Conservation (phyloP, 2,888 invertebrate species). For the Cephus sareptanus region DNA sequence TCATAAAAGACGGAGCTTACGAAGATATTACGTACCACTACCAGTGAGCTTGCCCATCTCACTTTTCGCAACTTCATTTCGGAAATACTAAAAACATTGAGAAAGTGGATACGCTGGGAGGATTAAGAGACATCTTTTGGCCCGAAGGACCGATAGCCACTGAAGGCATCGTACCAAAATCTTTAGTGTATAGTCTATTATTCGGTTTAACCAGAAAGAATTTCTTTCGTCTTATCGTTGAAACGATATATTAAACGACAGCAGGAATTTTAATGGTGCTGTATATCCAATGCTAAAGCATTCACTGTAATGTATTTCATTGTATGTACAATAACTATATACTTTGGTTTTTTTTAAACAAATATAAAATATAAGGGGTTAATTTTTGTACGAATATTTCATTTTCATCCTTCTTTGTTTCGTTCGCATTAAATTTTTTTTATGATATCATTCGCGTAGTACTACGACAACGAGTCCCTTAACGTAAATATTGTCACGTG, state of each 20-base stretch:
- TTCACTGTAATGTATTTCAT: too few relatives aligned
- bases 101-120: not conserved
- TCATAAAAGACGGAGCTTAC: slow-evolving; percentile 66
- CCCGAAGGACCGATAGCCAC: not conserved
- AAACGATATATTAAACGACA: not conserved
- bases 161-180: not conserved
- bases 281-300: not conserved
- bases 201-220: not conserved
- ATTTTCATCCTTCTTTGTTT: not conserved
- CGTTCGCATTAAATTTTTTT: not conserved
- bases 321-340: too few relatives aligned
- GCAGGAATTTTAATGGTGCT: not conserved
- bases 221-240: not conserved
- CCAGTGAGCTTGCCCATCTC: slow-evolving; percentile 35
- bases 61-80: slow-evolving; percentile 61
- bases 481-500: not conserved
- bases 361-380: too few relatives aligned
- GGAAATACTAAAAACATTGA: slow-evolving; percentile 42
- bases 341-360: too few relatives aligned
- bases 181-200: not conserved
- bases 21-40: slow-evolving; percentile 59
- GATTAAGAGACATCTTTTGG: not conserved
- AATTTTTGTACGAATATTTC: too few relatives aligned
- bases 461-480: too few relatives aligned
- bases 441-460: too few relatives aligned